Percentiles rank a stretch among this genome's conserved stretches.
Conservation (phyloP, 2,113 vertebrate genomes). For the Dendropsophus ebraccatus region DNA sequence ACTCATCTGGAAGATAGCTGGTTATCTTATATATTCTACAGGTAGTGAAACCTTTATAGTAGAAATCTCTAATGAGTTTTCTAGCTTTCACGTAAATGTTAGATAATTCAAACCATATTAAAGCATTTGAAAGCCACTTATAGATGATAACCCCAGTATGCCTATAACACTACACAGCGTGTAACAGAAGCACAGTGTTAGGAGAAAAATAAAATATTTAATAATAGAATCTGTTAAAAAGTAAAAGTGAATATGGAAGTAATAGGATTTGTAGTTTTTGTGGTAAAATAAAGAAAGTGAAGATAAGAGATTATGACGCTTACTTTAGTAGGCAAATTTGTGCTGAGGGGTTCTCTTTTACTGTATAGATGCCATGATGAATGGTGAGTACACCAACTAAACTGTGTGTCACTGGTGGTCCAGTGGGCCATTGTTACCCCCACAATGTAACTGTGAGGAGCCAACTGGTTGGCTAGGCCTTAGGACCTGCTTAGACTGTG, state of each 20-base stretch:
- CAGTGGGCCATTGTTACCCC: too few species aligned
- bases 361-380: too few species aligned
- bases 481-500: too few species aligned
- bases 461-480: too few species aligned
- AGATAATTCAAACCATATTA: constrained; percentile 4
- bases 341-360: too few species aligned
- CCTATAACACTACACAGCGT: constrained; percentile 6
- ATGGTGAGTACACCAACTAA: too few species aligned
- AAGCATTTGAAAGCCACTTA: constrained; percentile 45
- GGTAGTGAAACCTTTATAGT: constrained; percentile 24
- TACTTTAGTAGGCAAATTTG: background rate
- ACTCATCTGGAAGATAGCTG: constrained; percentile 39
- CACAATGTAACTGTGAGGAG: too few species aligned
- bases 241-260: background rate
- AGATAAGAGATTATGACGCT: background rate
- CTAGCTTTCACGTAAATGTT: constrained; percentile 6
- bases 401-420: too few species aligned
- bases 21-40: constrained; percentile 29
- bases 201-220: background rate
- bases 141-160: constrained; percentile 1
- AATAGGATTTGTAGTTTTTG: background rate
- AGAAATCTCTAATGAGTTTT: constrained; percentile 41
- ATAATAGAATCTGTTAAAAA: background rate
- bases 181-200: background rate
- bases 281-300: background rate